Percentiles rank a stretch among this genome's conserved stretches.
These are phyloP conservation scores for Atta cephalotes DNA, from an alignment of 1,140 invertebrate species.

Conservation along the genomic window DNA sequence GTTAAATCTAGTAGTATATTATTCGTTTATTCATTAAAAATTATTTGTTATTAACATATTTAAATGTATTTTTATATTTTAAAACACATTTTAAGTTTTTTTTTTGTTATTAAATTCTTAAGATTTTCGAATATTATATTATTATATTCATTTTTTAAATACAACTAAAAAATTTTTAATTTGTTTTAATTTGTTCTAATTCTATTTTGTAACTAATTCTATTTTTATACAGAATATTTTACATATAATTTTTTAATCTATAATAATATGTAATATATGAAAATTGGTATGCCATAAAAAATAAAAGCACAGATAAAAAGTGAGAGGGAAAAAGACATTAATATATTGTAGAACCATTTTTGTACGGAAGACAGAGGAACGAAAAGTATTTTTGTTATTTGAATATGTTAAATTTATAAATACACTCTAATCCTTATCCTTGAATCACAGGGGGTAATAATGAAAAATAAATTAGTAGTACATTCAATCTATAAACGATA, in stretches of 20 bases:
- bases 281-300: background rate
- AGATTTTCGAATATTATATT: background rate
- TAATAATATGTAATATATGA: background rate
- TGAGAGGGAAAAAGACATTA: constrained; percentile 49
- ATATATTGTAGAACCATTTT: constrained; percentile 73
- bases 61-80: background rate
- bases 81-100: background rate
- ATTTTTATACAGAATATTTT: background rate
- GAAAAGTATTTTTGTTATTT: constrained; percentile 81
- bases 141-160: background rate
- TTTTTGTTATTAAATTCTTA: background rate
- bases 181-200: background rate
- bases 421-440: background rate
- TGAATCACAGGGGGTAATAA: background rate
- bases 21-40: background rate
- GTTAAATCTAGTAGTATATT: background rate
- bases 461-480: constrained; percentile 4
- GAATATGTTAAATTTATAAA: constrained; percentile 50
- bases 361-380: constrained; percentile 72
- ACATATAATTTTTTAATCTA: background rate
- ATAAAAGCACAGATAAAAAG: constrained; percentile 21
- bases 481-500: constrained; percentile 17
- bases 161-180: background rate
- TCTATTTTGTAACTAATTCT: background rate
- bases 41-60: background rate